Evolutionary conservation across 2,113 vertebrate species (phyloP).

Genomic region (Tenrec ecaudatus): DNA sequence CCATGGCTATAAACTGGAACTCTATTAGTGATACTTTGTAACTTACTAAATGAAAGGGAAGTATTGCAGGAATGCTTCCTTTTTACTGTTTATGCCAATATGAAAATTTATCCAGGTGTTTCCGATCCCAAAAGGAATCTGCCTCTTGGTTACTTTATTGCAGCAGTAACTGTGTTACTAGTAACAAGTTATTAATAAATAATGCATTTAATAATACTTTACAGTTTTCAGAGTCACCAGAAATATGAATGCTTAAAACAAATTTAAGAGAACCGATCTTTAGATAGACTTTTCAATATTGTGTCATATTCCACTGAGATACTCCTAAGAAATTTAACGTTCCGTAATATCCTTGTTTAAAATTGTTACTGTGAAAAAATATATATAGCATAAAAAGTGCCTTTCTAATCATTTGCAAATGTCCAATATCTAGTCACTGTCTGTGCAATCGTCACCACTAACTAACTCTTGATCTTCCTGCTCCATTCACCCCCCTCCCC

Average conservation of each 20-base stretch:
- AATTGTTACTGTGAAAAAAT: neutral
- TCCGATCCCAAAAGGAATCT: neutral
- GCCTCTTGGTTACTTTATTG: neutral
- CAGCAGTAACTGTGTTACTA: neutral
- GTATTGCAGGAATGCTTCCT: neutral
- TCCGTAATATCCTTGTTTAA: neutral
- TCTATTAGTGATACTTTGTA: too few species aligned
- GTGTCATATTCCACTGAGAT: neutral
- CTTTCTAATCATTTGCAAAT: neutral
- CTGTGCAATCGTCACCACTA: neutral
- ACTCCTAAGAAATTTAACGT: constrained; percentile 8
- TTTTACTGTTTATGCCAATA: neutral
- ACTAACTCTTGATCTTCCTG: neutral
- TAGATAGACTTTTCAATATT: neutral
- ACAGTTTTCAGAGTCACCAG: neutral
- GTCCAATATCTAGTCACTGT: neutral
- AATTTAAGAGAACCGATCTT: neutral
- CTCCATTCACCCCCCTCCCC: neutral
- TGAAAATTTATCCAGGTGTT: neutral
- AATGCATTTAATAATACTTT: neutral
- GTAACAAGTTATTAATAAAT: neutral
- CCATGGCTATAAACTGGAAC: too few species aligned
- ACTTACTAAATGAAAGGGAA: neutral
- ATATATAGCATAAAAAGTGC: neutral
- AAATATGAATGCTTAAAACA: constrained; percentile 1